Evolutionary conservation across 2,888 invertebrate genomes (phyloP).

Genomic region (Ophion slaviceki): DNA sequence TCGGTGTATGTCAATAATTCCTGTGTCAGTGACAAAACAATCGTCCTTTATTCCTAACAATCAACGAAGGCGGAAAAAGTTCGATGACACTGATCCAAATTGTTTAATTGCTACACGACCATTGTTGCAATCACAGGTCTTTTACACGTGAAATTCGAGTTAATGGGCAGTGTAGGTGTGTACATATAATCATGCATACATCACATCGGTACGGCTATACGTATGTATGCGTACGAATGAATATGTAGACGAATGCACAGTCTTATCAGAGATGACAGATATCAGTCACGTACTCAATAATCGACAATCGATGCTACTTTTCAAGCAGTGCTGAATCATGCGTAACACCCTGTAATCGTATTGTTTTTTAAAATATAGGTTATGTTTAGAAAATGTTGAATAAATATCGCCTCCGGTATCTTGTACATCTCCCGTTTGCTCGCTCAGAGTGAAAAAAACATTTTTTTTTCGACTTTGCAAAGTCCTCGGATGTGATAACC

Average conservation of each 20-base stretch:
- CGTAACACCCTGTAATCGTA: neutral
- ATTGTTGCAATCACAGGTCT: neutral
- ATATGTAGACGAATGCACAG: neutral
- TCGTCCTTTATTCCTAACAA: neutral
- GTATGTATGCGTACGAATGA: neutral
- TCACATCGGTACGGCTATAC: neutral
- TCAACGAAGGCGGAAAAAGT: neutral
- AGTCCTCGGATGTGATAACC: neutral
- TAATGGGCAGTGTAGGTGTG: neutral
- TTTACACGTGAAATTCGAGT: neutral
- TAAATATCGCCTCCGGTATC: neutral
- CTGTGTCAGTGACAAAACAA: slow-evolving; percentile 14
- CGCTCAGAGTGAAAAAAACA: neutral
- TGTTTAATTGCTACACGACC: neutral
- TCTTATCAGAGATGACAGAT: slow-evolving; percentile 43
- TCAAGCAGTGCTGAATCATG: slow-evolving; percentile 14
- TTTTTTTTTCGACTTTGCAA: neutral
- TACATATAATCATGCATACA: neutral
- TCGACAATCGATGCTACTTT: slow-evolving; percentile 42
- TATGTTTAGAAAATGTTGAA: slow-evolving; percentile 55
- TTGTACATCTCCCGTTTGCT: neutral
- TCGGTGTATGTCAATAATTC: slow-evolving; percentile 28
- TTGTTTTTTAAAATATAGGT: slow-evolving; percentile 23
- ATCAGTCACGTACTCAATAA: slow-evolving; percentile 42
- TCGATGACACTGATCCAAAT: slow-evolving; percentile 9